Base-by-base conservation (phyloP, 1,140 invertebrate genomes). In the Homalodisca vitripennis region DNA sequence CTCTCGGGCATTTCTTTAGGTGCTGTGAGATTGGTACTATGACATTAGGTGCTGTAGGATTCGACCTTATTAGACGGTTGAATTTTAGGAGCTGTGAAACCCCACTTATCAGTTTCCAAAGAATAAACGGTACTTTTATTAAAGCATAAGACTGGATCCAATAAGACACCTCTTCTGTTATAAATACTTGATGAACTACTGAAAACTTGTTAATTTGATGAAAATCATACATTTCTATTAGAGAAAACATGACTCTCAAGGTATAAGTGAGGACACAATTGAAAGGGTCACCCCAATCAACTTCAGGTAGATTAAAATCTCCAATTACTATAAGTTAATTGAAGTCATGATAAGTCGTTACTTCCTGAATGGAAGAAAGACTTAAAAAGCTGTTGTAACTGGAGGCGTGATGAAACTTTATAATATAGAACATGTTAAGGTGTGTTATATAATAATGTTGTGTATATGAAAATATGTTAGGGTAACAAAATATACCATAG, bases 101-200 rank as follows among this genome's bases (percentile, higher is more conserved):
- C n/a, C n/a, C n/a, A n/a, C n/a, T n/a, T n/a, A 41, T 41, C 34
- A 41, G 17, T 17, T 41, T 41, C 34, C 6, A 17, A 41, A 10
- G 34, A 41, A 6, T 10, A 6, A 10, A 41, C 17, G 34, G 34
- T 41, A 17, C 17, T 41, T 41, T 41, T 41, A 41, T 10, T 41
- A 41, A 17, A 41, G 34, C 34, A 41, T 41, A 41, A 10, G 17
- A 41, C 34, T 41, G 17, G 34, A 41, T 41, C 34, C 34, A 41
- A 17, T 17, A 41, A 41, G 34, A 41, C 34, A 69, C 47, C 65
- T 71, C 31, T 47, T 70, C 64, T 22, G 64, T 62, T 34, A 62
- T 60, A 46, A 47, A 41, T 62, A n/a, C n/a, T n/a, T n/a, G n/a
- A n/a, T n/a, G n/a, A n/a, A n/a, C n/a, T n/a, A n/a, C n/a, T n/a